phyloP scores from a whole-genome alignment of 2,113 vertebrate genomes.

The Corythornis madagascariensis region DNA sequence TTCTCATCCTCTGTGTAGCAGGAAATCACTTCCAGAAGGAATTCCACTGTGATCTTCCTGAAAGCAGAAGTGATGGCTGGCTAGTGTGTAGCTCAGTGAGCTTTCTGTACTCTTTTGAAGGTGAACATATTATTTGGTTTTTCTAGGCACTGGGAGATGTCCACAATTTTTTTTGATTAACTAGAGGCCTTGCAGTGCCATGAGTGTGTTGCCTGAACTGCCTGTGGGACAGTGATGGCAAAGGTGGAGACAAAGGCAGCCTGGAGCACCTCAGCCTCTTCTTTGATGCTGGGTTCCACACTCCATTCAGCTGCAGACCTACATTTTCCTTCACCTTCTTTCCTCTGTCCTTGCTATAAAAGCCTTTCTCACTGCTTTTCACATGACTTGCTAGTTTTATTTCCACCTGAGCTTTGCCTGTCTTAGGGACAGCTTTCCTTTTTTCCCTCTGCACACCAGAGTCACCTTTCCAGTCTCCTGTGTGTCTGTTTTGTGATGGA shows the following conservation, averaged over 20 bases:
- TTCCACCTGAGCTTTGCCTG: neutral
- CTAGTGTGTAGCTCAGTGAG: neutral
- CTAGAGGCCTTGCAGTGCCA: neutral
- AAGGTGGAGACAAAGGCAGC: neutral
- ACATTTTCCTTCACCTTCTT: neutral
- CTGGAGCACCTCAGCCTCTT: neutral
- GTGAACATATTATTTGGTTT: neutral
- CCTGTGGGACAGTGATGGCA: neutral
- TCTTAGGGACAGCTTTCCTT: neutral
- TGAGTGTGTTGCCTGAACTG: neutral
- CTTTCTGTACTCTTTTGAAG: neutral
- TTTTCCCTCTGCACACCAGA: neutral
- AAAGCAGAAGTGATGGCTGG: neutral
- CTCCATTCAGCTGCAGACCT: neutral
- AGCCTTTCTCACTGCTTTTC: neutral
- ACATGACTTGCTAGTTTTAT: neutral
- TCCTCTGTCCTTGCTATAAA: neutral
- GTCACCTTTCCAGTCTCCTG: fast-evolving
- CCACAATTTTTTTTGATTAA: neutral
- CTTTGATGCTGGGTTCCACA: neutral
- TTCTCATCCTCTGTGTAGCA: neutral
- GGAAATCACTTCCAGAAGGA: neutral
- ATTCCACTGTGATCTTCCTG: neutral
- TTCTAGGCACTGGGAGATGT: neutral
- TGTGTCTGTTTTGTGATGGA: neutral